These are phyloP conservation scores for Pseudanteris insignis DNA, from an alignment of 2,888 invertebrate genomes.

Conservation along the genomic window DNA sequence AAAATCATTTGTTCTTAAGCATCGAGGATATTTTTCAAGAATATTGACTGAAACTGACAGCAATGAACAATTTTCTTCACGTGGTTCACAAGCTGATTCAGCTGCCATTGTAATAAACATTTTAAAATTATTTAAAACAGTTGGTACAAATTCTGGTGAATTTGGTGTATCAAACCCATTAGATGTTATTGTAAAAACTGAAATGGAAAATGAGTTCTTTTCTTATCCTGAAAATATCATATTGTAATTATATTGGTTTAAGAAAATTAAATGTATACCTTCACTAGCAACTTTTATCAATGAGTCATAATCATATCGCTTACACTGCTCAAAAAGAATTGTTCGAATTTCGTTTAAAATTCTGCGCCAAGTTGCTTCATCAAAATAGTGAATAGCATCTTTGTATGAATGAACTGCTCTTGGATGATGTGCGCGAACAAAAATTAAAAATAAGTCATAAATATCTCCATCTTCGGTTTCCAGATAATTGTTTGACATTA, in stretches of 20 bases:
- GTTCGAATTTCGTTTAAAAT: slow-evolving; percentile 63
- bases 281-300: slow-evolving; percentile 55
- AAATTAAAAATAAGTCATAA: slow-evolving; percentile 68
- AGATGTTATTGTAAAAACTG: slow-evolving; percentile 29
- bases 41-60: slow-evolving; percentile 63
- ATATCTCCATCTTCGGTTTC: slow-evolving; percentile 61
- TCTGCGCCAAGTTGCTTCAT: slow-evolving; percentile 66
- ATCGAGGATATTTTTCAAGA: slow-evolving; percentile 64
- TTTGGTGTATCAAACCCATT: slow-evolving; percentile 16
- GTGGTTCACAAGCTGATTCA: slow-evolving; percentile 29
- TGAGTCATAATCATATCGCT: slow-evolving; percentile 45
- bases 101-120: slow-evolving; percentile 12
- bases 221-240: too few species aligned
- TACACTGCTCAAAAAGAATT: slow-evolving; percentile 60
- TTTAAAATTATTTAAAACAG: slow-evolving; percentile 28
- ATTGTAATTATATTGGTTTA: too few species aligned
- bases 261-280: slow-evolving; percentile 52
- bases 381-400: slow-evolving; percentile 62
- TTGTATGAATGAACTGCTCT: slow-evolving; percentile 62
- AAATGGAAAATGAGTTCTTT: slow-evolving; percentile 2
- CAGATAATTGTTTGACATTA: slow-evolving; percentile 64
- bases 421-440: slow-evolving; percentile 69
- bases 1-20: slow-evolving; percentile 19
- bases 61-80: slow-evolving; percentile 65
- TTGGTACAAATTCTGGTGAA: slow-evolving; percentile 19